Base-by-base conservation (phyloP, 2,797 vertebrate genomes). In the Sylvia borin region DNA sequence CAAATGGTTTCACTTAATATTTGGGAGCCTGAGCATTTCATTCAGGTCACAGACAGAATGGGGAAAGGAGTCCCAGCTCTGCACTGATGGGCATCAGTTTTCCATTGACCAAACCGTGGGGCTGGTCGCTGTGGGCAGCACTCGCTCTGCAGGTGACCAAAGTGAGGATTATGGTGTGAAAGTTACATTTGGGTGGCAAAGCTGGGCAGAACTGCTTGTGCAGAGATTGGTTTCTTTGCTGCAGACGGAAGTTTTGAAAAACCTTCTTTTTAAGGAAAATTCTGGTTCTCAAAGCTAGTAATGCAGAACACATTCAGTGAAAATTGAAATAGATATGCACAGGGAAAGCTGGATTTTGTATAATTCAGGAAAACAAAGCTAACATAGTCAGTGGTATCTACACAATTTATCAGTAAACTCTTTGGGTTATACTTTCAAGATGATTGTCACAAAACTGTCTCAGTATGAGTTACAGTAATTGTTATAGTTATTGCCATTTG, bases 1-100 rank as follows among this genome's bases (percentile, higher is more conserved):
- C 57, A 88, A 77, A 60, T 94, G 64, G 66, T 89, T 94, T 88
- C 79, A 47, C 66, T 95, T 93, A 55, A 50, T 77, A 40, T 87
- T 83, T 53, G 66, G 43, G 81, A 81, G 76, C 32, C 54, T 58
- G 27, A 80, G 38, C 10, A 7, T 92, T 75, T 77, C 5, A 21
- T 83, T 89, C 0, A 9, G 51, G 68, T 92, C 38, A 45, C 20
- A 42, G 65, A 48, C 85, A 53, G 66, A 85, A 75, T 42, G 58
- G 43, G 16, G 2, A 2, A 43, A 53, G 29, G 14, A 16, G 18
- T 74, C 64, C 53, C 81, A 90, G 55, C 20, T 66, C 74, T 50
- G 24, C 11, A 5, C 15, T 79, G 20, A 6, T 62, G 51, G 36
- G 4, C 43, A 9, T 1, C 6, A 58, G 26, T 27, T 83, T 88